These are phyloP conservation scores for Nomada fabriciana DNA, from an alignment of 2,888 invertebrate species.

Conservation along the genomic window DNA sequence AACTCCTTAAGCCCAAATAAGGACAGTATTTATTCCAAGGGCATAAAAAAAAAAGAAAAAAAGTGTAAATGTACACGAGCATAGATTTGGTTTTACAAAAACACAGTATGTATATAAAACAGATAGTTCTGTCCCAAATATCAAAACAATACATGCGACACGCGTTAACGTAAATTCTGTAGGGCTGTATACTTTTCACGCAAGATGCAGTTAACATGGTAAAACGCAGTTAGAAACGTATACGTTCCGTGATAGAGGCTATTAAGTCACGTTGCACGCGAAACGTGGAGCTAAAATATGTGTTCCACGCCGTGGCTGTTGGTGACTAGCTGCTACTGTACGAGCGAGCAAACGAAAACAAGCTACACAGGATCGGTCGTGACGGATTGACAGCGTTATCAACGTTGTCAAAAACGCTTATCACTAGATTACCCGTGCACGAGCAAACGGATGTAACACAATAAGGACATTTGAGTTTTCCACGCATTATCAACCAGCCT, in stretches of 20 bases:
- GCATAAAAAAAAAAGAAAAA: background rate
- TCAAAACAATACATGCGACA: background rate
- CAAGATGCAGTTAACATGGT: constrained; percentile 22
- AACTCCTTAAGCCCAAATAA: constrained; percentile 1
- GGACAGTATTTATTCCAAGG: constrained; percentile 4
- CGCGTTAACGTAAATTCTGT: background rate
- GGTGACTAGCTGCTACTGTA: background rate
- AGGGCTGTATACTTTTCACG: constrained; percentile 9
- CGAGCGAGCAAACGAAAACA: constrained; percentile 6
- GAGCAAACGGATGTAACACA: background rate
- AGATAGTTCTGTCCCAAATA: background rate
- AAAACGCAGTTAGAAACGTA: constrained; percentile 24
- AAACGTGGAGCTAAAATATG: constrained; percentile 51
- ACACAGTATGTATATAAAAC: background rate
- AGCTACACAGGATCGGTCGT: background rate
- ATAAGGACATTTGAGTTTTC: constrained; percentile 25
- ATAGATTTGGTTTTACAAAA: background rate
- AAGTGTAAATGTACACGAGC: background rate
- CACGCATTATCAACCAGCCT: constrained; percentile 49
- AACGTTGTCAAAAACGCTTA: constrained; percentile 45
- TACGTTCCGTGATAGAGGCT: constrained; percentile 44
- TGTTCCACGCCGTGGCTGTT: constrained; percentile 50
- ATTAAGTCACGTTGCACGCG: constrained; percentile 54
- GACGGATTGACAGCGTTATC: constrained; percentile 26
- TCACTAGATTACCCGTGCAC: constrained; percentile 25